Evolutionary conservation across 1,140 invertebrate genomes (phyloP), one percentile per base, ranked within the genome.

Genomic region (Drosophila ercepeae): DNA sequence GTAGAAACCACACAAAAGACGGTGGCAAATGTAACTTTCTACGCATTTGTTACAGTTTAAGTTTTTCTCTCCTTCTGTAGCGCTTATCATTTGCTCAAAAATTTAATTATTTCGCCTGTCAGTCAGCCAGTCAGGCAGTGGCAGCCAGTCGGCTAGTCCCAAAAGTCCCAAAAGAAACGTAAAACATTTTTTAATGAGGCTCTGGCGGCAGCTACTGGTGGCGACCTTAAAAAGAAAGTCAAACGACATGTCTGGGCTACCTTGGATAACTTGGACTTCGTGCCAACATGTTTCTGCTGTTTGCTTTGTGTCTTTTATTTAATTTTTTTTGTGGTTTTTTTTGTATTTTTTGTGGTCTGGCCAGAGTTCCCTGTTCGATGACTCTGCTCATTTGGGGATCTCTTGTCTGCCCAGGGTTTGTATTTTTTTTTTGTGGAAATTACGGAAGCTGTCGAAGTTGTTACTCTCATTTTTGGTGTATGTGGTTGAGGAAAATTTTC

Each of bases 81-180:
- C 57, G 78, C 74, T 79, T 84, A 84, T 84, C 79, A 84, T 59
- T 82, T 49, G 58, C 74, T 54, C 58, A 49, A 75, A 63, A 79
- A 81, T 60, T 84, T 86, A 84, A 86, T 84, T 84, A 84, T 81
- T 84, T 81, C 72, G 81, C 81, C 76, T 81, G 81, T 86, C 82
- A 84, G 73, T 73, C 57, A 84, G 73, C 65, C 57, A 42, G 46
- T 13, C 29, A 32, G 29, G 9, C 29, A 11, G 9, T 14, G n/a
- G n/a, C 13, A n/a, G 34, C 13, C 29, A 14, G 34, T 14, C 14
- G 29, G 32, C 18, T 44, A 52, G 46, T 34, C 18, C 44, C 65
- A 36, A 76, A 65, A 63, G 41, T n/a, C n/a, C n/a, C n/a, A n/a
- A 13, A 54, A 68, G 59, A 73, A 57, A 78, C 79, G 70, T 79